These are phyloP conservation scores for Protonibea diacanthus DNA, from an alignment of 2,797 vertebrate genomes.

Conservation along the genomic window DNA sequence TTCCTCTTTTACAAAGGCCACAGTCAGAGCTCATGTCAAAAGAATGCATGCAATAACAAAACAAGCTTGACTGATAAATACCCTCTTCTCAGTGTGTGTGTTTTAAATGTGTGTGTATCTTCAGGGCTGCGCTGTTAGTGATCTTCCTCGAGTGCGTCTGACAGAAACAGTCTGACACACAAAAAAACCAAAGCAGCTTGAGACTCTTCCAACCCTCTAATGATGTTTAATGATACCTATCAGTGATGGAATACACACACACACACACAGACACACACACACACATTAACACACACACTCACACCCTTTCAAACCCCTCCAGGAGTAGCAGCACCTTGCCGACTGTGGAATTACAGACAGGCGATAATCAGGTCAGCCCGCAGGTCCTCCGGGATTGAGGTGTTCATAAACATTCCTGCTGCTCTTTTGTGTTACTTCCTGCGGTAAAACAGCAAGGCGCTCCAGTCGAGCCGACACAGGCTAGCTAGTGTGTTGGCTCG, in stretches of 20 bases:
- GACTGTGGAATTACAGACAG: constrained; percentile 87
- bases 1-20: constrained; percentile 84
- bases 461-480: constrained; percentile 73
- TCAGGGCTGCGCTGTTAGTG: constrained; percentile 77
- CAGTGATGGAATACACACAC: constrained; percentile 70
- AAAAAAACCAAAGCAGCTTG: constrained; percentile 67
- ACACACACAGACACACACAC: constrained; percentile 54
- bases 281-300: constrained; percentile 25
- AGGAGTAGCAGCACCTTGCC: constrained; percentile 83
- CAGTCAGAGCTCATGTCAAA: constrained; percentile 84
- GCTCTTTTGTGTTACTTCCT: constrained; percentile 86
- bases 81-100: constrained; percentile 67
- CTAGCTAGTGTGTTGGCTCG: constrained; percentile 64
- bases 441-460: constrained; percentile 83
- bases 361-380: constrained; percentile 88
- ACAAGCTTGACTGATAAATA: constrained; percentile 81
- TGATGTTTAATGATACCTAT: constrained; percentile 85
- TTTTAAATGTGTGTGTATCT: constrained; percentile 63
- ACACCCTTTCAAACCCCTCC: constrained; percentile 73
- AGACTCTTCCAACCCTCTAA: constrained; percentile 79
- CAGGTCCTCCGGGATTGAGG: constrained; percentile 83
- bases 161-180: constrained; percentile 71
- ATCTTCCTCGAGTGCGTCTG: constrained; percentile 82
- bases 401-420: constrained; percentile 87
- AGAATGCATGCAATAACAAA: constrained; percentile 83